These are phyloP conservation scores for Netelia virgata DNA, from an alignment of 2,888 invertebrate species.

Conservation along the genomic window DNA sequence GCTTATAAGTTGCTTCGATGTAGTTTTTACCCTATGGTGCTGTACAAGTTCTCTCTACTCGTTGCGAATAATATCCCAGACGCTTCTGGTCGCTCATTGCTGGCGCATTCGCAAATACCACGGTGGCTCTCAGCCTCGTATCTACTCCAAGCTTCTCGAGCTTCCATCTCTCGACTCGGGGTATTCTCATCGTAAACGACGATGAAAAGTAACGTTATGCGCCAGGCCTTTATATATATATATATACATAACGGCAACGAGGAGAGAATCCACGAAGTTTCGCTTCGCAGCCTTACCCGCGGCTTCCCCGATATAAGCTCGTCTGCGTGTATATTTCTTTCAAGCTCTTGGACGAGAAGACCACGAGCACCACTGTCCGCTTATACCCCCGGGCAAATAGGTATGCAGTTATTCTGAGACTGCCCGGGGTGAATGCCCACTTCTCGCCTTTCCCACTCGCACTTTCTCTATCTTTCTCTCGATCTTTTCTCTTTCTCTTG, in stretches of 20 bases:
- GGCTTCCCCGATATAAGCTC: slow-evolving; percentile 69
- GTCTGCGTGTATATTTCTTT: slow-evolving; percentile 49
- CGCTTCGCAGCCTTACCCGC: slow-evolving; percentile 58
- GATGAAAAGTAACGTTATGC: slow-evolving; percentile 54
- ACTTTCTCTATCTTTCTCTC: slow-evolving; percentile 30
- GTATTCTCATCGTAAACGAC: slow-evolving; percentile 42
- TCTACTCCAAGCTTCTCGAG: slow-evolving; percentile 22
- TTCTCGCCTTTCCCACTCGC: slow-evolving; percentile 67
- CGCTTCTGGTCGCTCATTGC: slow-evolving; percentile 56
- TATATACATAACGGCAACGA: slow-evolving; percentile 42
- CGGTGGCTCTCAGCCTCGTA: slow-evolving; percentile 61
- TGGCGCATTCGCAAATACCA: slow-evolving; percentile 47
- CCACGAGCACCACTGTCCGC: slow-evolving; percentile 75
- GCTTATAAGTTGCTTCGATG: slow-evolving; percentile 17
- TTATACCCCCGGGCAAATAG: slow-evolving; percentile 78
- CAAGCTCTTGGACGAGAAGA: slow-evolving; percentile 45
- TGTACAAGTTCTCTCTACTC: slow-evolving; percentile 39
- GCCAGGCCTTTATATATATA: neutral
- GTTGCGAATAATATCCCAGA: slow-evolving; percentile 70
- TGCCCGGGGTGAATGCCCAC: slow-evolving; percentile 82
- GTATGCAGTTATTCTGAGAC: slow-evolving; percentile 82
- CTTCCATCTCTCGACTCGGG: slow-evolving; percentile 38
- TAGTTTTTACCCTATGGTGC: neutral
- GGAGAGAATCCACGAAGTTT: slow-evolving; percentile 30
- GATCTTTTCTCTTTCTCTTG: slow-evolving; percentile 12